phyloP scores from a whole-genome alignment of 2,113 vertebrate genomes.

The Riparia riparia region DNA sequence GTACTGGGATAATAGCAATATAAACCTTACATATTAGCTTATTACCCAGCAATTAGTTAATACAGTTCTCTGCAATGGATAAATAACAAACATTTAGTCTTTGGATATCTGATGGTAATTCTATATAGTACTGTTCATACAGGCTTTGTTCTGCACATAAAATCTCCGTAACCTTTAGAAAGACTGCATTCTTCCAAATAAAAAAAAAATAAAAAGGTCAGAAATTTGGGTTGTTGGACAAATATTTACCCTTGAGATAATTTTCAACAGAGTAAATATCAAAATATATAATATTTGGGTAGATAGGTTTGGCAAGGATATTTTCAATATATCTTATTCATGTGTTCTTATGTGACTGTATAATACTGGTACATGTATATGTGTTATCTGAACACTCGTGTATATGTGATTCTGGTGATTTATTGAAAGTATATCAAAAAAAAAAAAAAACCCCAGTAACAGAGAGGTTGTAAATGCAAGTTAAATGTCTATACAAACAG shows the following conservation, averaged over 20 bases:
- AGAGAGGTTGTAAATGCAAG: not conserved
- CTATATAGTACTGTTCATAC: not conserved
- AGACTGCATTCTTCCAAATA: not conserved
- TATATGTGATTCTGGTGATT: not conserved
- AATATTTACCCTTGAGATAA: not conserved
- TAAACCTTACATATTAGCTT: not conserved
- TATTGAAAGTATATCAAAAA: not conserved
- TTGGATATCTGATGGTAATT: not conserved
- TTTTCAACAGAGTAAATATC: not conserved
- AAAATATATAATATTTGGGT: not conserved
- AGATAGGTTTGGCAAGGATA: not conserved
- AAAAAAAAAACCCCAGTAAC: not conserved
- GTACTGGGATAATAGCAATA: not conserved
- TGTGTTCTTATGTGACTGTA: not conserved
- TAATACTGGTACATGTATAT: not conserved
- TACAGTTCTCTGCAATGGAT: not conserved
- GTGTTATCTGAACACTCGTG: not conserved
- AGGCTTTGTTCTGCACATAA: not conserved
- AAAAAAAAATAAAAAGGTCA: not conserved
- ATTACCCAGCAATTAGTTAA: not conserved
- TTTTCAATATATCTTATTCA: not conserved
- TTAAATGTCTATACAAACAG: not conserved
- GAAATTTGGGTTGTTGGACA: not conserved
- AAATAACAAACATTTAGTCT: not conserved
- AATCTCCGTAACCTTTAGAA: not conserved